Conservation (phyloP, 2,888 invertebrate species). For the Napeogenes sylphis region DNA sequence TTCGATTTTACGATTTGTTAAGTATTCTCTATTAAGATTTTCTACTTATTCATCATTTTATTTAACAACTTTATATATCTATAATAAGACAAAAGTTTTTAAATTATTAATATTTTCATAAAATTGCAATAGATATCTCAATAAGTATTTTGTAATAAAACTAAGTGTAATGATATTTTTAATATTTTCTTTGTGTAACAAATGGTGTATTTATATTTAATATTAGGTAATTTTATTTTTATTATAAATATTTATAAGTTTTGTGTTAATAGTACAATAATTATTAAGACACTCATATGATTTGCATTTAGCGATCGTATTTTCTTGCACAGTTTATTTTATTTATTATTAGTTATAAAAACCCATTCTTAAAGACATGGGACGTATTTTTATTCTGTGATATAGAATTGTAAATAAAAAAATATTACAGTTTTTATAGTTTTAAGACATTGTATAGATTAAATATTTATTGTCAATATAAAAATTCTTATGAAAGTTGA, state of each 20-base stretch:
- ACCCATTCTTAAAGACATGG: conserved; percentile 50
- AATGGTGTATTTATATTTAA: not conserved
- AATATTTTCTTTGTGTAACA: not conserved
- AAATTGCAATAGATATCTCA: too few relatives aligned
- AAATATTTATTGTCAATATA: conserved; percentile 15
- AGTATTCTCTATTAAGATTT: too few relatives aligned
- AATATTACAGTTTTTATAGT: conserved; percentile 39
- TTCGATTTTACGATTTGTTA: too few relatives aligned
- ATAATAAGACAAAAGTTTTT: too few relatives aligned
- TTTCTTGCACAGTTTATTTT: conserved; percentile 16
- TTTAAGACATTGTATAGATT: conserved; percentile 23
- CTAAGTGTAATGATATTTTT: too few relatives aligned
- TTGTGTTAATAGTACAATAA: conserved; percentile 2
- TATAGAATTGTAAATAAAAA: conserved; percentile 58
- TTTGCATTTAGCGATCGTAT: conserved; percentile 20
- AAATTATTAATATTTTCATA: too few relatives aligned
- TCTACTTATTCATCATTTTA: too few relatives aligned
- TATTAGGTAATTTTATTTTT: not conserved
- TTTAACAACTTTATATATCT: too few relatives aligned
- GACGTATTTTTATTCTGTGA: conserved; percentile 74
- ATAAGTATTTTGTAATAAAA: too few relatives aligned
- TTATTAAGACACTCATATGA: not conserved
- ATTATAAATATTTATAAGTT: not conserved
- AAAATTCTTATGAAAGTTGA: conserved; percentile 13
- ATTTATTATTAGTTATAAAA: conserved; percentile 36